Conservation (phyloP, 1,140 invertebrate species). For the Cryptotermes secundus region DNA sequence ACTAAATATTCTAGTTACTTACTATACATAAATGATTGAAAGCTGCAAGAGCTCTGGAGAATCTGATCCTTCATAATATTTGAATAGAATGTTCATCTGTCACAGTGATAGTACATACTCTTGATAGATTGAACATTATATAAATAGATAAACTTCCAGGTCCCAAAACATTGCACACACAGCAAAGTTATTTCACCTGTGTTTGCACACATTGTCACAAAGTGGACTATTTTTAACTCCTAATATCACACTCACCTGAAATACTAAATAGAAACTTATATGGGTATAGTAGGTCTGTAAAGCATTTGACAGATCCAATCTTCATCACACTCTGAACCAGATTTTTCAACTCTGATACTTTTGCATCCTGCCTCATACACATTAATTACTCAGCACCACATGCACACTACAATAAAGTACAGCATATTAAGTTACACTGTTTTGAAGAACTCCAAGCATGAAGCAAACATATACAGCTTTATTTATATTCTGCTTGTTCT, state of each 20-base stretch:
- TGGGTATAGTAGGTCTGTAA: background rate
- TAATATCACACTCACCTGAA: background rate
- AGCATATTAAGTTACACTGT: background rate
- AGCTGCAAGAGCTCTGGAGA: background rate
- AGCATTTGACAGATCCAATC: background rate
- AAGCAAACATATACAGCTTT: too few species aligned
- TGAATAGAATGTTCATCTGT: background rate
- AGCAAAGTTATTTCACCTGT: background rate
- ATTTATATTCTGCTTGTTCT: too few species aligned
- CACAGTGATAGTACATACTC: background rate
- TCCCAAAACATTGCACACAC: slow-evolving; percentile 3
- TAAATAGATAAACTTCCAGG: background rate
- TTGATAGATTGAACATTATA: background rate
- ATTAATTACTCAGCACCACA: background rate
- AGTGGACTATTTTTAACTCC: background rate
- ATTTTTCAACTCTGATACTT: too few species aligned
- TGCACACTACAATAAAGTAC: background rate
- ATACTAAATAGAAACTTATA: background rate
- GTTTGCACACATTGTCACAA: background rate
- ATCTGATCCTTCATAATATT: background rate
- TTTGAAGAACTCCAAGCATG: background rate
- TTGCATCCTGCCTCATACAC: background rate
- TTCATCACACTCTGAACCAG: background rate
- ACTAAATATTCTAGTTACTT: background rate
- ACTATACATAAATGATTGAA: background rate